Conservation (phyloP, 2,888 invertebrate species). For the Thera britannica region DNA sequence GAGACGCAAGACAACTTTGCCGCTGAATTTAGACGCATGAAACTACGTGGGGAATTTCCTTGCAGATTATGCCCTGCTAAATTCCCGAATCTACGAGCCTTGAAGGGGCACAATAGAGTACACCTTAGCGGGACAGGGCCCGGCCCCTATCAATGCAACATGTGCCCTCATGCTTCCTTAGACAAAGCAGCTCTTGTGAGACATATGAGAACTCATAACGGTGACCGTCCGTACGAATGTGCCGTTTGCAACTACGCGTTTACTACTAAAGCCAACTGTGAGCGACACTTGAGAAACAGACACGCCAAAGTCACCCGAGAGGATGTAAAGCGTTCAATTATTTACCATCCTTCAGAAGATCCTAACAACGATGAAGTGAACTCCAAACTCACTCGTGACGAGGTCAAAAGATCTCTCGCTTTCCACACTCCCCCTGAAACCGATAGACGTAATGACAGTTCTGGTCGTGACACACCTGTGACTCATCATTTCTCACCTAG, state of each 20-base stretch:
- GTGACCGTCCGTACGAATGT: constrained; percentile 97
- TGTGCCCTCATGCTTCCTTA: constrained; percentile 94
- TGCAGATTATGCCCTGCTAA: constrained; percentile 95
- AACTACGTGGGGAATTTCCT: constrained; percentile 94
- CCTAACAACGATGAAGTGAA: constrained; percentile 90
- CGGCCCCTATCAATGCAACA: constrained; percentile 95
- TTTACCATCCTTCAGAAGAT: constrained; percentile 94
- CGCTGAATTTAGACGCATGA: constrained; percentile 95
- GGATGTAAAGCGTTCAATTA: constrained; percentile 94
- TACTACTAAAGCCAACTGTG: constrained; percentile 98
- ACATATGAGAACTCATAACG: constrained; percentile 97
- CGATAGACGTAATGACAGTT: constrained; percentile 72
- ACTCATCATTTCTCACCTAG: constrained; percentile 71
- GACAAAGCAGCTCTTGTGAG: constrained; percentile 96
- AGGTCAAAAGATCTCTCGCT: constrained; percentile 83
- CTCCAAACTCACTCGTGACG: constrained; percentile 81
- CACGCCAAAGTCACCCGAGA: constrained; percentile 94
- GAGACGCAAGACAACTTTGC: constrained; percentile 94
- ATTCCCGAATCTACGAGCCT: constrained; percentile 94
- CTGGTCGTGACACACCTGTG: constrained; percentile 74
- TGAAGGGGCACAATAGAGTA: constrained; percentile 95
- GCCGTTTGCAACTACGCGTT: constrained; percentile 98
- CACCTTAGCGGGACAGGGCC: constrained; percentile 91
- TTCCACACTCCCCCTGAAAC: constrained; percentile 83
- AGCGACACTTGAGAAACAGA: constrained; percentile 95